Evolutionary conservation across 2,797 vertebrate genomes (phyloP), one percentile per base, ranked within the genome.

Genomic region (Pteropus rufus): DNA sequence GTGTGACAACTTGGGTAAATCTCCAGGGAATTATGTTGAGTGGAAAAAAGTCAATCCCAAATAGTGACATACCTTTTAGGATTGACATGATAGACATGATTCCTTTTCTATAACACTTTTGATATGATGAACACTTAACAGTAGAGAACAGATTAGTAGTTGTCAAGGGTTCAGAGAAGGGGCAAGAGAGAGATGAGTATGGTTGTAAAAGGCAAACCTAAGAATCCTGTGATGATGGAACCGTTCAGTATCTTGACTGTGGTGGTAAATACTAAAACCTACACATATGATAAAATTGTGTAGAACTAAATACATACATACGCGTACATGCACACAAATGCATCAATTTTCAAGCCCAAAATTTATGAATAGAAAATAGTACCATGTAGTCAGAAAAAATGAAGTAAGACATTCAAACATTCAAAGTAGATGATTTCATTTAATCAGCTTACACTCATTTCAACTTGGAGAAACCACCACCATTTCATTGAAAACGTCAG

Each of bases 341-440:
- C 6, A 46, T 94, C 52, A 83, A 73, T 56, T 92, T 89, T 64
- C 1, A 79, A 93, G 39, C 24, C 26, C 81, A 96, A 81, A 89
- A 16, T 15, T 79, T 82, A 52, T 81, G 39, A 95, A 60, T 56
- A 85, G 26, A 86, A 96, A 89, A 14, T 80, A 67, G 9, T 36
- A 39, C 31, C 72, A 75, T 52, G 31, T 41, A 11, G 16, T 77
- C 3, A 10, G n/a, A 36, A 49, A 44, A 73, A 93, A 60, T n/a
- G 54, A 76, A 81, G 8, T 60, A 73, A 82, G 36, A 65, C 58
- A 82, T 11, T 67, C n/a, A 96, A 75, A 62, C 12, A 79, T 81
- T 64, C 72, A 81, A 80, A 93, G n/a, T 91, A 70, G 41, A 87
- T 58, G 2, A 83, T 23, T 96, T 96, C 19, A 81, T 72, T 75